Conservation (phyloP, 2,797 vertebrate genomes). For the Gephyroberyx darwinii region DNA sequence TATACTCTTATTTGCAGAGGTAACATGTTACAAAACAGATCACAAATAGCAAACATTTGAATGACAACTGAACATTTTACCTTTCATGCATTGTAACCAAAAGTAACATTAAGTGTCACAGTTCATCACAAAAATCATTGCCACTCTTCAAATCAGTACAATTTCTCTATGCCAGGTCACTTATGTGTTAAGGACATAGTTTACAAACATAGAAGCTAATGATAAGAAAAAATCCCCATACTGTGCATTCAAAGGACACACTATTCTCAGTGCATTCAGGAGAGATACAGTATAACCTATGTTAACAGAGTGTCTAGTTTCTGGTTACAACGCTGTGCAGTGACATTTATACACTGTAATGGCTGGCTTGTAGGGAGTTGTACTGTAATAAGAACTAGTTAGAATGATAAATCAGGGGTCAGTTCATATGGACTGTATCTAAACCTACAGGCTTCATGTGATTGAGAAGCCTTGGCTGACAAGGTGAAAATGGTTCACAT, state of each 20-base stretch:
- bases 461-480: slow-evolving; percentile 75
- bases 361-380: slow-evolving; percentile 63
- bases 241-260: slow-evolving; percentile 75
- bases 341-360: slow-evolving; percentile 69
- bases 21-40: slow-evolving; percentile 45
- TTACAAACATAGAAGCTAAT: slow-evolving; percentile 65
- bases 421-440: slow-evolving; percentile 44
- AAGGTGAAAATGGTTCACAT: slow-evolving; percentile 84
- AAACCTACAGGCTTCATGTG: slow-evolving; percentile 78
- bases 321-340: slow-evolving; percentile 71
- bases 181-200: slow-evolving; percentile 45
- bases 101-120: slow-evolving; percentile 10
- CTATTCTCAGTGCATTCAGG: slow-evolving; percentile 73
- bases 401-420: slow-evolving; percentile 46
- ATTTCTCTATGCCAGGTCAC: slow-evolving; percentile 41
- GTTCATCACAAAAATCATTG: slow-evolving; percentile 32
- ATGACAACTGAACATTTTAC: slow-evolving; percentile 15
- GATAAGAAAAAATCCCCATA: slow-evolving; percentile 47
- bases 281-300: slow-evolving; percentile 69
- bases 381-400: slow-evolving; percentile 53
- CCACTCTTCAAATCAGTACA: slow-evolving; percentile 30
- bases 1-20: slow-evolving; percentile 26
- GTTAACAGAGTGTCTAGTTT: slow-evolving; percentile 60
- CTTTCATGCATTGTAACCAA: slow-evolving; percentile 46
- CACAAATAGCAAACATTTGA: slow-evolving; percentile 43